These are phyloP conservation scores for Drosophila engyochracea DNA, from an alignment of 2,888 invertebrate genomes.

Conservation along the genomic window DNA sequence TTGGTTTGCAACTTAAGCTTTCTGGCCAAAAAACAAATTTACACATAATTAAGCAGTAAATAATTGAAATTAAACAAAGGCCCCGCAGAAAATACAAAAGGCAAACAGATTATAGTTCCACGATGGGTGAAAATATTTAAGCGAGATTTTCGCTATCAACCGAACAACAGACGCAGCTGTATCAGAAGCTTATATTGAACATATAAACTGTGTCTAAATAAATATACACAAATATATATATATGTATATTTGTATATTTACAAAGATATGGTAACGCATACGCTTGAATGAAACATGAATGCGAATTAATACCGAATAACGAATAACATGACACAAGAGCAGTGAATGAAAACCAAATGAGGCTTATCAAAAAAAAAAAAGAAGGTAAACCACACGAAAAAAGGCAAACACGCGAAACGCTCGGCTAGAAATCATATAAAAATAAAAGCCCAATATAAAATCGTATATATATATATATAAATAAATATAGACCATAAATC, in stretches of 20 bases:
- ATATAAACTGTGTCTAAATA: neutral
- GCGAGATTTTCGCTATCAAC: slow-evolving; percentile 31
- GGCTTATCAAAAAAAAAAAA: slow-evolving; percentile 62
- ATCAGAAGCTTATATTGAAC: slow-evolving; percentile 11
- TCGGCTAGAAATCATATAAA: slow-evolving; percentile 48
- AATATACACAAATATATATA: neutral
- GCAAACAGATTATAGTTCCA: slow-evolving; percentile 37
- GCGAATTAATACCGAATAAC: slow-evolving; percentile 2
- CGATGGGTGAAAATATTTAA: slow-evolving; percentile 12
- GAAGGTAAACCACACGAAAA: slow-evolving; percentile 9
- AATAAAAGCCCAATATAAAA: slow-evolving; percentile 59
- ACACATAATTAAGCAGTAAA: slow-evolving; percentile 46
- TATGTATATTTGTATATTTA: slow-evolving; percentile 1
- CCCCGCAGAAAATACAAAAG: neutral
- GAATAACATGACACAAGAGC: slow-evolving; percentile 18
- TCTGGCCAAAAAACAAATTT: slow-evolving; percentile 11
- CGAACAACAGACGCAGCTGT: slow-evolving; percentile 16
- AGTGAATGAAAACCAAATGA: slow-evolving; percentile 73
- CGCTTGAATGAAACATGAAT: slow-evolving; percentile 49
- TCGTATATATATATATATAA: slow-evolving; percentile 41
- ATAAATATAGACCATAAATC: slow-evolving; percentile 76
- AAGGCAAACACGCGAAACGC: slow-evolving; percentile 30
- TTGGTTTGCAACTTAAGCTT: slow-evolving; percentile 39
- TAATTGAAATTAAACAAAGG: slow-evolving; percentile 40
- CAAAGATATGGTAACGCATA: slow-evolving; percentile 28